These are phyloP conservation scores for Blomia tropicalis DNA, from an alignment of 2,888 invertebrate species.

Conservation along the genomic window DNA sequence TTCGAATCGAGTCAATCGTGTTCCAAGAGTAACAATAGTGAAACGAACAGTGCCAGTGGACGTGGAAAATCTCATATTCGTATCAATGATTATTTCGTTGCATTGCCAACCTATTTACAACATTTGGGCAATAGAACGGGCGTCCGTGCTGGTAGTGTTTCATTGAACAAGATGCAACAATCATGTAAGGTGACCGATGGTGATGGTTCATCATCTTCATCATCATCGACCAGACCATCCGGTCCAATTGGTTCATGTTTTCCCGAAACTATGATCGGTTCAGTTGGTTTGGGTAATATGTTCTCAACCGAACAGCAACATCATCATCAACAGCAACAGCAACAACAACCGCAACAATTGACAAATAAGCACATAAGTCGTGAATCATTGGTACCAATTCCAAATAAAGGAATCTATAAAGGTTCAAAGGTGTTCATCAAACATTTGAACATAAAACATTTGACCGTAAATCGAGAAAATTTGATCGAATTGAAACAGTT, in stretches of 20 bases:
- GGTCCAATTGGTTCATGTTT: not conserved
- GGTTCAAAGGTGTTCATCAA: constrained; percentile 31
- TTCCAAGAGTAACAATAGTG: not conserved
- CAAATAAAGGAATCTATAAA: constrained; percentile 21
- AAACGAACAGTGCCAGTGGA: not conserved
- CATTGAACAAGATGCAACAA: not conserved
- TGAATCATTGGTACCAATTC: not conserved
- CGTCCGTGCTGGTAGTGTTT: not conserved
- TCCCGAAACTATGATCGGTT: not conserved
- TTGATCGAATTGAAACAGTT: constrained; percentile 59
- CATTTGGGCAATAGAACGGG: not conserved
- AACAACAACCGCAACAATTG: too few relatives aligned
- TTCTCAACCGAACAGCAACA: not conserved
- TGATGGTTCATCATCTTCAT: not conserved
- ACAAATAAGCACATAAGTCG: not conserved
- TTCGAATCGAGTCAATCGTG: not conserved
- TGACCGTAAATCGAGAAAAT: constrained; percentile 35
- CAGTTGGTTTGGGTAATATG: not conserved
- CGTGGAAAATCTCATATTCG: not conserved
- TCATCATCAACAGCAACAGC: too few relatives aligned
- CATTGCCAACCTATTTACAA: constrained; percentile 1
- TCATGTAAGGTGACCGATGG: not conserved
- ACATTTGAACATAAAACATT: constrained; percentile 29
- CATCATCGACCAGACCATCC: not conserved
- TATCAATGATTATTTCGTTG: constrained; percentile 8